A percentile compares a stretch with the other conserved stretches of the same genome.
Evolutionary conservation across 2,888 invertebrate species (phyloP).

Genomic region (Norana najaformis): DNA sequence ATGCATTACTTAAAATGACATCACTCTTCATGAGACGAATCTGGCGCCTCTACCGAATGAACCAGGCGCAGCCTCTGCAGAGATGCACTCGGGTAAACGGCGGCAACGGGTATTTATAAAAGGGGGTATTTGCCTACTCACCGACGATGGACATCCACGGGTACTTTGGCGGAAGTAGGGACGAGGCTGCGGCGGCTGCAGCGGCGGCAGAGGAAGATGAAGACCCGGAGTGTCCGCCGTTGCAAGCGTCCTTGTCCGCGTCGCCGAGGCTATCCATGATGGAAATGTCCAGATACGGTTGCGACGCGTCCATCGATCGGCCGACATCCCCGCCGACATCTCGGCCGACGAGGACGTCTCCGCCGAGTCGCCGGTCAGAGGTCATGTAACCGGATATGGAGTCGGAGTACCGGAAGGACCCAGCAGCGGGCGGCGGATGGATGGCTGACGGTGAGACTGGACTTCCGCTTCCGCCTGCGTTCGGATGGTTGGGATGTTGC

Average conservation of each 20-base stretch:
- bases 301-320: not conserved
- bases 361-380: not conserved
- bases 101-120: not conserved
- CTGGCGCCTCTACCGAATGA: conserved; percentile 19
- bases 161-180: conserved; percentile 22
- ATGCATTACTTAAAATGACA: not conserved
- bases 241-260: not conserved
- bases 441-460: not conserved
- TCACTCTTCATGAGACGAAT: not conserved
- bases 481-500: not conserved
- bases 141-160: conserved; percentile 20
- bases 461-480: not conserved
- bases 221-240: not conserved
- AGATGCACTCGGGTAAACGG: not conserved
- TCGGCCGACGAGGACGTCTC: not conserved
- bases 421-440: not conserved
- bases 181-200: not conserved
- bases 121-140: not conserved
- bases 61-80: not conserved
- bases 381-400: conserved; percentile 22
- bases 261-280: conserved; percentile 9
- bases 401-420: conserved; percentile 10
- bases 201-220: not conserved
- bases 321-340: not conserved
- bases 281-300: conserved; percentile 7